These are phyloP conservation scores for Engystomops pustulosus DNA, from an alignment of 2,113 vertebrate species.

Conservation along the genomic window DNA sequence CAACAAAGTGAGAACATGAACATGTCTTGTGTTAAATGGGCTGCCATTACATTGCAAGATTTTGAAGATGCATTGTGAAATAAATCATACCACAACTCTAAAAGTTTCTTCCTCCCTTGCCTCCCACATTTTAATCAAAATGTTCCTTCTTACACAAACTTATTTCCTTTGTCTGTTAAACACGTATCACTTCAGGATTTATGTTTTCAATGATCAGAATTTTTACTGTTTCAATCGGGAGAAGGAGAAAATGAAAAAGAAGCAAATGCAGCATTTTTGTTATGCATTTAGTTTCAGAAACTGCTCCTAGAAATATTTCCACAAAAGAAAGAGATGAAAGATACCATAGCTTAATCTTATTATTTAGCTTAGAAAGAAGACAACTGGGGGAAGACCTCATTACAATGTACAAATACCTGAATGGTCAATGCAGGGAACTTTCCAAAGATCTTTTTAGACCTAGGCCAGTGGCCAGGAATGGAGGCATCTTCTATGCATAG, in stretches of 20 bases:
- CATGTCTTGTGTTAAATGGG: constrained; percentile 9
- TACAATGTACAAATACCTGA: too few relatives aligned
- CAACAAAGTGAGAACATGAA: constrained; percentile 2
- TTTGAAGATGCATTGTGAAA: background rate
- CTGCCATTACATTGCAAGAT: background rate
- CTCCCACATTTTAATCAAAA: constrained; percentile 38
- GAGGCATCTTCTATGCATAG: too few relatives aligned
- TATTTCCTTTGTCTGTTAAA: background rate
- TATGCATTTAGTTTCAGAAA: background rate
- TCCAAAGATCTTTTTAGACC: too few relatives aligned
- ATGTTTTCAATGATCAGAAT: constrained; percentile 27
- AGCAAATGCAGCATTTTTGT: background rate
- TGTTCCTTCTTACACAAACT: constrained; percentile 3
- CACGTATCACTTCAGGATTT: constrained; percentile 2
- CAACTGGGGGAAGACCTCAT: too few relatives aligned
- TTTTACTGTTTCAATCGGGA: background rate
- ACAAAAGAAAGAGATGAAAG: too few relatives aligned
- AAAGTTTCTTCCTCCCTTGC: background rate
- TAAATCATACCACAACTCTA: background rate
- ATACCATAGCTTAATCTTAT: too few relatives aligned
- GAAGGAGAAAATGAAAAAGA: background rate
- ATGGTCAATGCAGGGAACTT: too few relatives aligned
- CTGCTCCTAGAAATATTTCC: background rate
- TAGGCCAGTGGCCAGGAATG: too few relatives aligned
- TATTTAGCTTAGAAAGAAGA: too few relatives aligned